Evolutionary conservation across 2,888 invertebrate genomes (phyloP), one percentile per base, ranked within the genome.

Genomic region (Sinodicranocentrus sp.): DNA sequence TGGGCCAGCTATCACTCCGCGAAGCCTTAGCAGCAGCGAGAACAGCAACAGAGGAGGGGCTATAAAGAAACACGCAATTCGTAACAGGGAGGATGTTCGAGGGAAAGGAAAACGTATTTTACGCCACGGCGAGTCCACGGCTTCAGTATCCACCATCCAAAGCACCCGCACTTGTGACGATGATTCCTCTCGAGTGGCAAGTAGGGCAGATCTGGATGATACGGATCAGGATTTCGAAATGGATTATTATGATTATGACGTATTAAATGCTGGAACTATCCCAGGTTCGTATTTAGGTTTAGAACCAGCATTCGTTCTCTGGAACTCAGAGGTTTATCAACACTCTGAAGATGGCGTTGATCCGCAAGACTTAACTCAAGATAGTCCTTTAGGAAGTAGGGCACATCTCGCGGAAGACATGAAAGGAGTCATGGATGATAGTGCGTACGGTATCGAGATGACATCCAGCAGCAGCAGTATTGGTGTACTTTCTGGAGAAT

Each of bases 191-290:
- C 57, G 82, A 63, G 82, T 73, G 48, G 82, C 83, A 6, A 82
- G 80, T 25, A 67, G 84, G 63, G 87, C 85, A 0, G 87, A 86
- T 39, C 33, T 85, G 33, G 88, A 85, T 39, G 85, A 87, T 61
- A 85, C 88, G 2, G 89, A 89, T 52, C 87, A 87, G 28, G 89
- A 89, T 67, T 88, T 89, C 77, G 89, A 89, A 82, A 89, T 89
- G 85, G 89, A 89, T 80, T 89, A 89, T 83, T 89, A 89, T 70
- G 89, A 89, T 85, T 89, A 89, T 61, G 88, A 89, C 65, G 88
- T 89, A 65, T 84, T 86, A 70, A 89, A 89, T 79, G 89, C 89
- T 21, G 89, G 88, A 1, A 89, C 87, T 15, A 89, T 89, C 59
- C 89, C 89, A 0, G 89, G 89, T 1, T 89, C 89, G 1, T 88